phyloP scores from a whole-genome alignment of 2,888 invertebrate genomes.

The Esperia sulphurella region DNA sequence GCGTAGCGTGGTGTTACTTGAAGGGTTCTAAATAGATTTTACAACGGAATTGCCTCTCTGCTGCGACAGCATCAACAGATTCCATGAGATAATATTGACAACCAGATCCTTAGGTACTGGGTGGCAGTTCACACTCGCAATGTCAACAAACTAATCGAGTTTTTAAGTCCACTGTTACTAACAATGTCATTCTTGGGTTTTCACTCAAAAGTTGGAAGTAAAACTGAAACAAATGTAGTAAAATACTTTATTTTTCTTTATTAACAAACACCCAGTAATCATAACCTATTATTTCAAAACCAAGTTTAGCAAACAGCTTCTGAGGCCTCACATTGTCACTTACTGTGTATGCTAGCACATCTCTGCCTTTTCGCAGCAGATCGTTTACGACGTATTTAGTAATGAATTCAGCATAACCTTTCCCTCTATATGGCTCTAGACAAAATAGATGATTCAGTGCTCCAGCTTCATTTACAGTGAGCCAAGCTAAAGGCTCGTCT shows the following conservation, averaged over 20 bases:
- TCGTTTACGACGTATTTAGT: constrained; percentile 26
- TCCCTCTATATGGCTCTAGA: constrained; percentile 27
- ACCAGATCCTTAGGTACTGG: too few relatives aligned
- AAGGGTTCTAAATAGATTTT: too few relatives aligned
- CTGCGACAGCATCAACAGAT: too few relatives aligned
- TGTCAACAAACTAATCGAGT: too few relatives aligned
- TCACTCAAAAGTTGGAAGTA: too few relatives aligned
- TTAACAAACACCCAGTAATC: constrained; percentile 18
- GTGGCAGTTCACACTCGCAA: too few relatives aligned
- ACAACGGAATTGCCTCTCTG: not conserved
- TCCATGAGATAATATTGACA: too few relatives aligned
- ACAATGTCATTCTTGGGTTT: too few relatives aligned
- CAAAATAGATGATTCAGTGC: constrained; percentile 30
- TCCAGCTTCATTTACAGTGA: constrained; percentile 29
- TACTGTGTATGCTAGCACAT: constrained; percentile 23
- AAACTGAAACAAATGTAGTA: too few relatives aligned
- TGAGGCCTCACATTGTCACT: constrained; percentile 22
- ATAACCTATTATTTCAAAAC: constrained; percentile 20
- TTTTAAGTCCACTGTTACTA: too few relatives aligned
- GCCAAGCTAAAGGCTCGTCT: constrained; percentile 28
- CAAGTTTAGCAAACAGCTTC: constrained; percentile 24
- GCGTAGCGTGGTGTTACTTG: constrained; percentile 32
- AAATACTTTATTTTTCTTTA: not conserved
- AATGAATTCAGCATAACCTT: constrained; percentile 31
- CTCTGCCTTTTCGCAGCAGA: constrained; percentile 20